Evolutionary conservation across 2,888 invertebrate genomes (phyloP).

Genomic region (Callimorpha dominula): DNA sequence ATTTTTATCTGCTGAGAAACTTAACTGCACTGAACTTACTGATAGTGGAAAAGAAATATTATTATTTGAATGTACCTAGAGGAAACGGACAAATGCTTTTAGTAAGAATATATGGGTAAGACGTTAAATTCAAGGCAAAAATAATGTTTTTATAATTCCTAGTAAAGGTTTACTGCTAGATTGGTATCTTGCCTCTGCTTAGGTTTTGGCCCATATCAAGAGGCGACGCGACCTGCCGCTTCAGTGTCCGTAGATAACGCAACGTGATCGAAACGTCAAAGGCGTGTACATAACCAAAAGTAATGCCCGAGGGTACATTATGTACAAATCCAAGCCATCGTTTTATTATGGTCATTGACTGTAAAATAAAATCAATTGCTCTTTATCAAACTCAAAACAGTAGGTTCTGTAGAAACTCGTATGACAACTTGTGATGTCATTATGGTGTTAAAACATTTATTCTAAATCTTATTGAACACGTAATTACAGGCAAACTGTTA

Average conservation of each 20-base stretch:
- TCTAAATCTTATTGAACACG: not conserved
- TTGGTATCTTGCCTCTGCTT: not conserved
- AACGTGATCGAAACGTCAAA: not conserved
- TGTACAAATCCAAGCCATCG: not conserved
- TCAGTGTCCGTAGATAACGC: not conserved
- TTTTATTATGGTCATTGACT: not conserved
- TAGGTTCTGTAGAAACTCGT: not conserved
- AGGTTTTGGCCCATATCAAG: not conserved
- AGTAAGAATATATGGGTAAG: not conserved
- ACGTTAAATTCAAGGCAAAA: not conserved
- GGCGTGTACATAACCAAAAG: not conserved
- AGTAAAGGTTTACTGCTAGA: not conserved
- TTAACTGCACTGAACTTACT: constrained; percentile 24
- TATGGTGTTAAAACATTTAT: not conserved
- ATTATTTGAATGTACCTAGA: constrained; percentile 10
- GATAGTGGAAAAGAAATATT: constrained; percentile 33
- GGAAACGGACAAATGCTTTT: constrained; percentile 6
- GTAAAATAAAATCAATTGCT: not conserved
- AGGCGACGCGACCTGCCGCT: not conserved
- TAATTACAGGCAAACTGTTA: not conserved
- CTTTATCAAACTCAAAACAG: not conserved
- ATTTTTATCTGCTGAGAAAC: constrained; percentile 48
- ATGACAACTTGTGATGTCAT: not conserved
- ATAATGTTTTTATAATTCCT: not conserved
- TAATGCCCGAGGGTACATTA: no score